A percentile compares a stretch with the other conserved stretches of the same genome.
These are phyloP conservation scores for Oenanthe oenanthe DNA, from an alignment of 2,113 vertebrate species.

Conservation along the genomic window DNA sequence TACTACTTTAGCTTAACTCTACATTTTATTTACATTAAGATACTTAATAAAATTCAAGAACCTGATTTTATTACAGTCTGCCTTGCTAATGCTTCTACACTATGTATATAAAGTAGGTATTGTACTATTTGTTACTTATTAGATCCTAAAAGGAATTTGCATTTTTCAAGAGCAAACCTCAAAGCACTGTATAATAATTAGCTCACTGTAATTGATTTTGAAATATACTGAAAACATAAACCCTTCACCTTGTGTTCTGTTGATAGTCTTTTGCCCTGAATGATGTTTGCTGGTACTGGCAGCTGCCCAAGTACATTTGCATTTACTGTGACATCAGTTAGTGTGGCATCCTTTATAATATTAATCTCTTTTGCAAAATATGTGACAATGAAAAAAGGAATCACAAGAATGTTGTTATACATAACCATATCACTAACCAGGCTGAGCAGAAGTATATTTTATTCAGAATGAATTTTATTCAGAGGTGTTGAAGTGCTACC, in stretches of 20 bases:
- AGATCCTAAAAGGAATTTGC: not conserved
- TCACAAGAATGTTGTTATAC: not conserved
- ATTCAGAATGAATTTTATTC: not conserved
- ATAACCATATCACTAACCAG: fast-evolving
- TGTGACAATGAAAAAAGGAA: not conserved
- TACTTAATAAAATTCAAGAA: slow-evolving; percentile 12
- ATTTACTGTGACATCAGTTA: not conserved
- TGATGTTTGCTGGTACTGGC: not conserved
- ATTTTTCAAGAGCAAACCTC: slow-evolving; percentile 41
- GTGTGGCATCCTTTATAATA: not conserved
- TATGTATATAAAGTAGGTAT: not conserved
- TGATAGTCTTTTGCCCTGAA: not conserved
- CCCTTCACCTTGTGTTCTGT: not conserved
- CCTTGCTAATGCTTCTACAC: not conserved
- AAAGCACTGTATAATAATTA: slow-evolving; percentile 19
- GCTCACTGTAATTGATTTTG: slow-evolving; percentile 32
- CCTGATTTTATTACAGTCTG: not conserved
- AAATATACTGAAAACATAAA: slow-evolving; percentile 9
- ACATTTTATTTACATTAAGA: not conserved
- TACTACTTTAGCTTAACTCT: not conserved
- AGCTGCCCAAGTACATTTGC: not conserved
- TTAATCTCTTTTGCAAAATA: not conserved
- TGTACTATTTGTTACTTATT: not conserved
- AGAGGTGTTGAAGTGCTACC: fast-evolving
- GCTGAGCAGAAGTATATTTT: not conserved